phyloP scores from a whole-genome alignment of 2,888 invertebrate species.

The Tenthredo livida region DNA sequence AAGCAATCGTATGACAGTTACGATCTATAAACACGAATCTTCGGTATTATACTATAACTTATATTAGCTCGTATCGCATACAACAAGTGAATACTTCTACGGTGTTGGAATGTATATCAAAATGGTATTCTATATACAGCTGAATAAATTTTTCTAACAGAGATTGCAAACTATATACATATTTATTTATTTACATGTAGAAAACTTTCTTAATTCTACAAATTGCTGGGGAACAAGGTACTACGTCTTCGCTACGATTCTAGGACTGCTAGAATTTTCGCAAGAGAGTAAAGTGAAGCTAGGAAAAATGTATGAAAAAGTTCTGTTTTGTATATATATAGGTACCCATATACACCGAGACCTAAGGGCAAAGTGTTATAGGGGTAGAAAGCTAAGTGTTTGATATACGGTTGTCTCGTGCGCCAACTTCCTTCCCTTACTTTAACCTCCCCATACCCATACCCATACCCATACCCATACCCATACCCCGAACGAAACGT shows the following conservation, averaged over 20 bases:
- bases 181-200: too few relatives aligned
- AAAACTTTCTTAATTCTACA: slow-evolving; percentile 6
- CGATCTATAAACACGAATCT: slow-evolving; percentile 25
- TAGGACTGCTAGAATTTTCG: neutral
- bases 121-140: neutral
- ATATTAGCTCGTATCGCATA: neutral
- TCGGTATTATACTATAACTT: too few relatives aligned
- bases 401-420: slow-evolving; percentile 54
- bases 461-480: neutral
- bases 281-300: neutral
- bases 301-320: neutral
- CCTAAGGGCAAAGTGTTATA: slow-evolving; percentile 43
- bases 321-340: slow-evolving; percentile 11
- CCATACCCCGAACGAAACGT: slow-evolving; percentile 14
- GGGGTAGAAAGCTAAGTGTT: slow-evolving; percentile 51
- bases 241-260: neutral
- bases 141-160: neutral
- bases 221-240: neutral
- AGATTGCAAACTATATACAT: neutral
- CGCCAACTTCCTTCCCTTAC: slow-evolving; percentile 38
- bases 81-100: neutral
- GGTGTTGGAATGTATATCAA: neutral
- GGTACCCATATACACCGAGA: slow-evolving; percentile 26
- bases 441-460: neutral
- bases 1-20: slow-evolving; percentile 50